Evolutionary conservation across 2,797 vertebrate species (phyloP), one percentile per base, ranked within the genome.

Genomic region (Myoxocephalus aenaeus): DNA sequence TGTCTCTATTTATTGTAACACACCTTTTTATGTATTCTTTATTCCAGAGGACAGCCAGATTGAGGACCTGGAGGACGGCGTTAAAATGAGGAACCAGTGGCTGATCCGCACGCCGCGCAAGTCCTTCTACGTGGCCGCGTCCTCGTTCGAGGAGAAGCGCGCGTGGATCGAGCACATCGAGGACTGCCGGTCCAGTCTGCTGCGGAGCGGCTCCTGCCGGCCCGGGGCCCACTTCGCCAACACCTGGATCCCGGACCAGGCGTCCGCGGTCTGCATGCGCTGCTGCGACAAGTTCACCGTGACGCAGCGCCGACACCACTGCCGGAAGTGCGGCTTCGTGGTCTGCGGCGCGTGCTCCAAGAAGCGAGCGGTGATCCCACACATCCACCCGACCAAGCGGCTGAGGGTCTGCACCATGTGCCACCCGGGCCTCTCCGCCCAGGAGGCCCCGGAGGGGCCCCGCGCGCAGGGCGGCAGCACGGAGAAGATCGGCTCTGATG

Each of bases 211-310:
- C 0, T 92, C 93, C 36, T 86, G 80, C 63, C 86, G 68, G 38
- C 88, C 94, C 0, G 72, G 88, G 12, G 88, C 83, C 0, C 13
- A 3, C 75, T 96, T 96, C 0, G 97, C 97, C 0, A 93, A 94
- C 0, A 93, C 95, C 40, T 98, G 97, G 97, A 95, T 98, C 85
- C 97, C 97, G 0, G 96, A 98, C 89, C 88, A 79, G 32, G 96
- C 95, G 4, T 96, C 97, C 0, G 95, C 96, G 67, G 93, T 96
- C 85, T 99, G 97, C 92, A 99, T 98, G 97, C 96, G 97, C 84
- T 99, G 97, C 93, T 92, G 91, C 0, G 83, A 90, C 1, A 95
- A 89, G 76, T 99, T 99, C 92, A 93, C 86, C 0, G 9, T 95
- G 0, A 89, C 96, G 63, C 94, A 94, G 0, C 95, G 97, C 0